Evolutionary conservation across 1,140 invertebrate genomes (phyloP), one percentile per base, ranked within the genome.

Genomic region (Meloidogyne exigua): DNA sequence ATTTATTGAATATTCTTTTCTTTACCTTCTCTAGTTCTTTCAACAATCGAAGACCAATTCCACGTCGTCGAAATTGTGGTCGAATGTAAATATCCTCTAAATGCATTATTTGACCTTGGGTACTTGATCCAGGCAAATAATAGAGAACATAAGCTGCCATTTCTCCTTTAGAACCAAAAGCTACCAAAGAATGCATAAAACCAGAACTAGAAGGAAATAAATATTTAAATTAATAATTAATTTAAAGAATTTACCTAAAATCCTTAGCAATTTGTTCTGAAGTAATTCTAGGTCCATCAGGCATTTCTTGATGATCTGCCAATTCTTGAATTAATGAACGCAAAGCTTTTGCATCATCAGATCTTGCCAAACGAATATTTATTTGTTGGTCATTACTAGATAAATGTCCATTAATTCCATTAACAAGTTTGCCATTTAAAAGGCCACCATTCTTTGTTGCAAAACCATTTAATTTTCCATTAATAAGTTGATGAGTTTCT

Each of bases 71-170:
- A 39, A 66, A 73, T 28, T 57, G 42, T 10, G 49, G 49, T 21
- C 72, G 42, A 64, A 73, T 73, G 57, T 57, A 73, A 57, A 73
- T 28, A 25, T 73, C 49, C n/a, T 73, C 72, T 13, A 73, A 7
- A n/a, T 57, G 49, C 49, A 57, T n/a, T 57, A 57, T 57, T 57
- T 57, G 49, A n/a, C 49, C 49, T 57, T 57, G 49, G 10, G 44
- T 26, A 28, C 44, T 42, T 4, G 68, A 70, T 26, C 42, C 42
- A 26, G 42, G 25, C 36, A 42, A 13, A 70, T n/a, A 70, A 11
- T 70, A 70, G 21, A 70, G 15, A 62, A 39, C 68, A 42, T 70
- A 70, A 57, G 23, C 68, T 25, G 32, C 68, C 28, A 70, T 62
- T n/a, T n/a, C 25, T 44, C 62, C 32, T 62, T 69, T 69, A 13